Base-by-base conservation (phyloP, 23 tunicate species). In the Aplidium turbinatum region DNA sequence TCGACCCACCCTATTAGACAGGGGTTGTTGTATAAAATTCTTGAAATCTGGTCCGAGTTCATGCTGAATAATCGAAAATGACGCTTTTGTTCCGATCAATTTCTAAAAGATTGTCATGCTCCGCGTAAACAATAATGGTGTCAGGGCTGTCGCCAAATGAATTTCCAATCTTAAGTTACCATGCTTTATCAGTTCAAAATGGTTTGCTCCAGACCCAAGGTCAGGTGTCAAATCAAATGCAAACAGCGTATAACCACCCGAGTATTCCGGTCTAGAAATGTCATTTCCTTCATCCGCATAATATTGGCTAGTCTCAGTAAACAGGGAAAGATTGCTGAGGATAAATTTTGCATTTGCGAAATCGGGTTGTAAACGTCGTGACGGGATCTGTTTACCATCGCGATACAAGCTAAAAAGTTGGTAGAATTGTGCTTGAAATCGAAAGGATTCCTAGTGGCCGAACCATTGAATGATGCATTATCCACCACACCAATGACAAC, bases 231-330 rank as follows among this genome's bases (percentile, higher is more conserved):
- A 7, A 29, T 71, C 50, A 74, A 74, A 57, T 4, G 48, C 47
- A 39, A 74, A 74, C 33, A 74, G 35, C 9, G 79, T 55, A n/a
- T 55, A 74, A 18, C 79, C 79, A 34, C 60, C 13, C n/a, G 68
- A 24, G 25, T 40, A 77, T 1, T 77, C 76, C n/a, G 31, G 25
- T 56, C 82, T 16, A 35, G 62, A 47, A 4, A 77, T 77, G 31
- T 20, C 75, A 27, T 40, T 42, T 1, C 73, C 75, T 11, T 9
- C 25, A 39, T 48, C n/a, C 74, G 29, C 42, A 27, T 26, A 76
- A 38, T 33, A 61, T 38, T 76, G 47, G 1, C 36, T 45, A 9
- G 73, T 3, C 29, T 30, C 76, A 31, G 73, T 64, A 38, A 65
- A 77, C 46, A 77, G 23, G 1, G 31, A 13, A 19, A 46, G 64